These are phyloP conservation scores for Drosophila malerkotliana DNA, from an alignment of 1,140 invertebrate species.

Conservation along the genomic window DNA sequence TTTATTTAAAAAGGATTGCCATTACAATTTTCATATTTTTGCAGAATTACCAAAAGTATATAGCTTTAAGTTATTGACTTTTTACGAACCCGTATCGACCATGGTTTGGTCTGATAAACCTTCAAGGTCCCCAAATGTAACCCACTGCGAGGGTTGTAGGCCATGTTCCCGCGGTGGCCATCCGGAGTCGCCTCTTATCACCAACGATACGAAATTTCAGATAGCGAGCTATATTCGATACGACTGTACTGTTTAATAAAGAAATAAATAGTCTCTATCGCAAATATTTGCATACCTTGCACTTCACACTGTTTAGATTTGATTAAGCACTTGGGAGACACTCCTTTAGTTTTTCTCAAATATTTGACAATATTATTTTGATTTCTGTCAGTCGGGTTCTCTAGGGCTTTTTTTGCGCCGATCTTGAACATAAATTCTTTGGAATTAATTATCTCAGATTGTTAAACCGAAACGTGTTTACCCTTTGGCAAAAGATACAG, in stretches of 20 bases:
- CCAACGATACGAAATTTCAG: slow-evolving; percentile 26
- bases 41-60: background rate
- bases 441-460: background rate
- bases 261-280: slow-evolving; percentile 27
- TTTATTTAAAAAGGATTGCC: background rate
- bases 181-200: slow-evolving; percentile 32
- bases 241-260: slow-evolving; percentile 26
- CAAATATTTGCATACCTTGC: slow-evolving; percentile 45
- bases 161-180: slow-evolving; percentile 19
- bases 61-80: too few species aligned
- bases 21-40: background rate
- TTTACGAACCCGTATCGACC: background rate
- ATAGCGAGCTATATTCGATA: slow-evolving; percentile 16
- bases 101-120: slow-evolving; percentile 19
- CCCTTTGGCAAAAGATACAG: background rate
- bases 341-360: slow-evolving; percentile 5
- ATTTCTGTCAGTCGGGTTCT: background rate
- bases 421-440: background rate
- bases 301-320: slow-evolving; percentile 25
- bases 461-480: background rate
- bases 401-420: background rate
- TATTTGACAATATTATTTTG: background rate
- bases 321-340: slow-evolving; percentile 7
- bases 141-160: slow-evolving; percentile 7
- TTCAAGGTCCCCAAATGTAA: slow-evolving; percentile 17